These are phyloP conservation scores for Meriones psammophilus DNA, from an alignment of 2,797 vertebrate genomes.

Conservation along the genomic window DNA sequence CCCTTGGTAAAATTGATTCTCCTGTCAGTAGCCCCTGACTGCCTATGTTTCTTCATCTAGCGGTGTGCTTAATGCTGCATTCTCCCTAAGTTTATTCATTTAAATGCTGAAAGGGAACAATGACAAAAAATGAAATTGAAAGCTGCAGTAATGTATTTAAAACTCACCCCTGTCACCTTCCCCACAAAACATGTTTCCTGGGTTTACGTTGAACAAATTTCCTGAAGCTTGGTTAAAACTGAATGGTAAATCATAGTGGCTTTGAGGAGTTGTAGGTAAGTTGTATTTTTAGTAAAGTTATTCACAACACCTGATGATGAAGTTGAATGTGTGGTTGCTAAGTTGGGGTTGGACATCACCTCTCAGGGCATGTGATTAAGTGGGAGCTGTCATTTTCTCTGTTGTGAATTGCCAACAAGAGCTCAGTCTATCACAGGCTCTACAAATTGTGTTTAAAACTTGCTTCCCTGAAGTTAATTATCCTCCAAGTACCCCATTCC, in stretches of 20 bases:
- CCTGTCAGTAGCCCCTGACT: not conserved
- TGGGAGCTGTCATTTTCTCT: constrained; percentile 82
- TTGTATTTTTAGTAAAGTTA: constrained; percentile 66
- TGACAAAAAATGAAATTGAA: constrained; percentile 11
- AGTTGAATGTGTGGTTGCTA: constrained; percentile 74
- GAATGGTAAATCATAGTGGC: not conserved
- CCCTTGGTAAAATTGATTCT: not conserved
- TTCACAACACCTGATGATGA: not conserved
- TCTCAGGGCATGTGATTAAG: constrained; percentile 83
- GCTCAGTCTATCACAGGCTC: constrained; percentile 85
- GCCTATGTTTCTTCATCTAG: not conserved
- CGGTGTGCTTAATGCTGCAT: not conserved
- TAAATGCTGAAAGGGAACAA: not conserved
- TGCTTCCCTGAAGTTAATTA: constrained; percentile 86
- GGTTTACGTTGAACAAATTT: not conserved
- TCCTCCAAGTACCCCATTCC: constrained; percentile 81
- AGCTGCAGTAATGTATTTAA: constrained; percentile 41
- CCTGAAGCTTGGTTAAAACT: constrained; percentile 25
- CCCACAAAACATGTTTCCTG: not conserved
- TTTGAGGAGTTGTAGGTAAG: constrained; percentile 18
- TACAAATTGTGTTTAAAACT: constrained; percentile 85
- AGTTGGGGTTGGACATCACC: constrained; percentile 78
- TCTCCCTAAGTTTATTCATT: not conserved
- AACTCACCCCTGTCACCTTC: not conserved
- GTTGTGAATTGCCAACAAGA: constrained; percentile 81